Evolutionary conservation across 2,888 invertebrate species (phyloP), one percentile per base, ranked within the genome.

Genomic region (Trichogramma dendrolimi): DNA sequence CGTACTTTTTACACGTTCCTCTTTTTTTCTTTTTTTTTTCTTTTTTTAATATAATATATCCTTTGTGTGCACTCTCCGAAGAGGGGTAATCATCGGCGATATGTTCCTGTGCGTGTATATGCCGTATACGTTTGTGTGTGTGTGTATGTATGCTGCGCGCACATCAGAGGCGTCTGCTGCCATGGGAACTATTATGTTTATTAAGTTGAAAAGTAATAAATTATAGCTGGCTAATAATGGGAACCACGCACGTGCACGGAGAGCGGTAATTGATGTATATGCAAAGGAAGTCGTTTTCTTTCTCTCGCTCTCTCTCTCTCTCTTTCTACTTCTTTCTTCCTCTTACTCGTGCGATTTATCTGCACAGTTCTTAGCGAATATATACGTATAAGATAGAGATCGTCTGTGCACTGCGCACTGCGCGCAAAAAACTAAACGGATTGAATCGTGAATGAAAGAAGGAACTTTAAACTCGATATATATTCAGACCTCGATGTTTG

Each of bases 201-300:
- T 78, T 78, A 78, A 78, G 74, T 73, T 74, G 73, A 76, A 77
- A 77, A 77, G 77, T 76, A 76, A 78, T 78, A 78, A 77, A 78
- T 78, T 78, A 78, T 74, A 74, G 72, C 62, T 70, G 70, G 74
- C 72, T 75, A 75, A 76, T 76, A 75, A 74, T 74, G 75, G 73
- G 74, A 75, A 75, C 73, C 72, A 68, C 68, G 67, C 67, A 63
- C 68, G 69, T 71, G 55, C 49, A n/a, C 54, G 49, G 41, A 54
- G 44, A 44, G 44, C 42, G 48, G 70, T 76, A 75, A 77, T 76
- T 75, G 75, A 75, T 74, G 72, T 74, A 59, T 63, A 75, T 76
- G 75, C 75, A 74, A 75, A 76, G 75, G 73, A 74, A 74, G 73
- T 72, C 71, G 72, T 73, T 73, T 70, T 63, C 62, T 59, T 64